Base-by-base conservation (phyloP, 2,888 invertebrate species). In the Catonia carolina region DNA sequence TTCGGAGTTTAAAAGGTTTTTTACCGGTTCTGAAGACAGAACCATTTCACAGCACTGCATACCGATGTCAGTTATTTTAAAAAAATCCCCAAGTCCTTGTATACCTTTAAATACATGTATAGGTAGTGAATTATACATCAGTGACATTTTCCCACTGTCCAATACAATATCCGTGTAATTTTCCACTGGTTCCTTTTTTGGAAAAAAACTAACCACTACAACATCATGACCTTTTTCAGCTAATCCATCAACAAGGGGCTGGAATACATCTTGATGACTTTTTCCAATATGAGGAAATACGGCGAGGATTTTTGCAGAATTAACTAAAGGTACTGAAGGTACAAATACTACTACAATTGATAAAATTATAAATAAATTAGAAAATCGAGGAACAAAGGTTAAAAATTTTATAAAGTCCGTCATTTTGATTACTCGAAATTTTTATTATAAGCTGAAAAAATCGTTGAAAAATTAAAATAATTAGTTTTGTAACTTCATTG, bases 141-240 rank as follows among this genome's bases (percentile, higher is more conserved):
- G 15, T 53, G 27, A 51, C 39, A 56, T 61, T 18, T 64, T 64
- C 20, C 60, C 56, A n/a, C 23, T 27, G n/a, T 45, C 45, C 14
- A 68, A 60, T 14, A 63, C 64, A 42, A 68, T 56, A 50, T 68
- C 68, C 33, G 65, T 65, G 37, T 66, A 65, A 45, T 67, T 69
- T 6, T 58, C 60, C 1, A 62, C 54, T 15, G 57, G 62, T 54
- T 15, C 55, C 31, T 60, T 62, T 56, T 55, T 60, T 20, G 64
- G 58, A 48, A 66, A 64, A 20, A 67, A 67, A 23, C 66, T 64
- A 5, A 69, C 41, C 5, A 68, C 62, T 12, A 66, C 67, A 8
- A 69, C 65, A 37, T 68, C 60, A 54, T 70, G 70, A n/a, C 69
- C 69, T 48, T 67, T 58, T 0, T 53, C 51, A 0, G 67, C 69